A percentile compares a stretch with the other conserved stretches of the same genome.
Evolutionary conservation across 2,113 vertebrate species (phyloP).

Genomic region (Ptilonorhynchus violaceus): DNA sequence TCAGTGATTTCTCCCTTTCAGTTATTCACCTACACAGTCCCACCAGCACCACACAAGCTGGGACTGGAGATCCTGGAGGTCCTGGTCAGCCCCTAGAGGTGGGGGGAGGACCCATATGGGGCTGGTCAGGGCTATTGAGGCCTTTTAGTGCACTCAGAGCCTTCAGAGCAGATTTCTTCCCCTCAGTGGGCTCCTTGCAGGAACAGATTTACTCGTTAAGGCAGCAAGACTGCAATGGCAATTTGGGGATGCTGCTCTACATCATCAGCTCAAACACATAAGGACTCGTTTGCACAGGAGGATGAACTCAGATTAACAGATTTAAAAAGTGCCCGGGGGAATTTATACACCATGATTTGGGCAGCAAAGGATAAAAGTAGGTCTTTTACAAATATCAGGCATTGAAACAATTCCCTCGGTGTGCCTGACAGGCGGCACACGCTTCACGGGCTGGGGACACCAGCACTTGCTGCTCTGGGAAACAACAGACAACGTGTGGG

Average conservation of each 20-base stretch:
- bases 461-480: background rate
- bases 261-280: constrained; percentile 46
- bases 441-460: background rate
- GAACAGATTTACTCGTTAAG: background rate
- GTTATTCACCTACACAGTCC: background rate
- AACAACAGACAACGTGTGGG: background rate
- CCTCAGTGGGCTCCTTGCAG: background rate
- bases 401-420: background rate
- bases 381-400: background rate
- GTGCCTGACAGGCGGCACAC: background rate
- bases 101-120: background rate
- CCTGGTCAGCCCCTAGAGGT: accelerated
- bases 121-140: accelerated
- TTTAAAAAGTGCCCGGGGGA: background rate
- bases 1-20: background rate
- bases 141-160: background rate
- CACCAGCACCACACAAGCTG: background rate
- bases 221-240: constrained; percentile 1
- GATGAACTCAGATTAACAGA: background rate
- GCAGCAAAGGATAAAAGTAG: background rate
- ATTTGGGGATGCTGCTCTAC: background rate
- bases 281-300: background rate
- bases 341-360: background rate
- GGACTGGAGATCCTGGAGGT: background rate
- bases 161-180: background rate